Percentiles rank a stretch among this genome's conserved stretches.
Conservation (phyloP, 2,888 invertebrate genomes). For the Polymixis lichenea region DNA sequence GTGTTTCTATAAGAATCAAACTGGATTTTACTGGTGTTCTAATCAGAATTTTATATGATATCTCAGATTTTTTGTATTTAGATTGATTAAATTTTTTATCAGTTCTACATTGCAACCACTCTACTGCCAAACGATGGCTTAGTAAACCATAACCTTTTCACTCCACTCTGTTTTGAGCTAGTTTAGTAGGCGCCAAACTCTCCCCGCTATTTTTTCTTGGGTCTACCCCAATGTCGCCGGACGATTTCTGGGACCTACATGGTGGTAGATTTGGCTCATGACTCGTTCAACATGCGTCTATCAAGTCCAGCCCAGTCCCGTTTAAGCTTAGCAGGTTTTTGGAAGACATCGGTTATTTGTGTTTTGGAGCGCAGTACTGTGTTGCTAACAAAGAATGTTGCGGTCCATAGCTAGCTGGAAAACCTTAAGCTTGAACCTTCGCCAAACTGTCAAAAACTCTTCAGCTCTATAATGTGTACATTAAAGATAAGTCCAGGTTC, state of each 20-base stretch:
- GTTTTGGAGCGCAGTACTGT: not conserved
- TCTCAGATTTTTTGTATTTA: not conserved
- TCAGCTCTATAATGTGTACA: not conserved
- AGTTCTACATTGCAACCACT: not conserved
- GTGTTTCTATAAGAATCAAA: not conserved
- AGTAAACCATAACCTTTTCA: not conserved
- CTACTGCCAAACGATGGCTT: not conserved
- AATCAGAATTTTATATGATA: conserved; percentile 10
- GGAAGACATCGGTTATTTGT: not conserved
- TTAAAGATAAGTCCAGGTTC: not conserved
- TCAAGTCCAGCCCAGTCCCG: not conserved
- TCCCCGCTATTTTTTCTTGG: too few species aligned
- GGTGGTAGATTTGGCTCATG: too few species aligned
- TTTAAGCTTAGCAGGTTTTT: not conserved
- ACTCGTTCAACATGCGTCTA: too few species aligned
- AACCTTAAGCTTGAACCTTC: too few species aligned
- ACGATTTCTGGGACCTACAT: too few species aligned
- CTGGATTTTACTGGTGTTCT: conserved; percentile 10
- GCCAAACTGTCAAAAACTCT: too few species aligned
- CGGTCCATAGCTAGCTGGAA: too few species aligned
- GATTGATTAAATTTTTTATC: conserved; percentile 20
- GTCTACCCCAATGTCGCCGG: too few species aligned
- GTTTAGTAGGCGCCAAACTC: too few species aligned
- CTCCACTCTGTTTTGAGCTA: too few species aligned
- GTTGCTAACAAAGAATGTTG: not conserved